phyloP scores from a whole-genome alignment of 2,113 vertebrate genomes.

The Pterocles orientalis region DNA sequence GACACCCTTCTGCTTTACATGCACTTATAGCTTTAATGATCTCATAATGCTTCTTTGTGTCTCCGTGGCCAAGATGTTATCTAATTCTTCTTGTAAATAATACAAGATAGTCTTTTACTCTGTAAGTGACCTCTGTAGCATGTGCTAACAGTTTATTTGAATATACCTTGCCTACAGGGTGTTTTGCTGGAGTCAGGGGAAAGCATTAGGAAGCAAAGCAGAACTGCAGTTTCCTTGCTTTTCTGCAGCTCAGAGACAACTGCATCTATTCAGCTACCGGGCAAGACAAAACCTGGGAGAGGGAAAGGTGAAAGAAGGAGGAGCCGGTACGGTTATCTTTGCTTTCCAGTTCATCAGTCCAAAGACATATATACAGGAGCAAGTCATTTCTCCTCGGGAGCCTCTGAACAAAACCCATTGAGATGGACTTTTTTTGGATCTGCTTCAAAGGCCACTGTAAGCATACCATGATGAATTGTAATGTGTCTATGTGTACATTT shows the following conservation, averaged over 20 bases:
- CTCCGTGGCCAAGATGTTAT: background rate
- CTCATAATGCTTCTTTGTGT: background rate
- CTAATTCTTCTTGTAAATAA: conserved; percentile 51
- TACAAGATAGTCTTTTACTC: conserved; percentile 32
- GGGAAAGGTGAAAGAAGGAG: conserved; percentile 1
- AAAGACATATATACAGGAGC: background rate
- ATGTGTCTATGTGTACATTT: background rate
- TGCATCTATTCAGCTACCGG: background rate
- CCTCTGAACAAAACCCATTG: background rate
- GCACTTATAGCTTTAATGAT: conserved; percentile 35
- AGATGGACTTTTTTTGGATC: background rate
- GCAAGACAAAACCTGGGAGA: background rate
- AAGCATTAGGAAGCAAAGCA: background rate
- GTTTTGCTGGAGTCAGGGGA: background rate
- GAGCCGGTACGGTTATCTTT: background rate
- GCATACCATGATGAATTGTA: background rate
- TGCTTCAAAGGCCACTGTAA: conserved; percentile 15
- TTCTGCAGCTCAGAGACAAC: background rate
- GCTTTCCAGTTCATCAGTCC: background rate
- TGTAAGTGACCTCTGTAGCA: background rate
- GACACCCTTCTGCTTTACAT: conserved; percentile 37
- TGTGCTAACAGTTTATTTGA: background rate
- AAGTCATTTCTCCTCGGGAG: background rate
- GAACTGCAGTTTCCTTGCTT: background rate
- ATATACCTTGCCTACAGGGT: background rate